phyloP scores from a whole-genome alignment of 2,797 vertebrate genomes.

The Acrossocheilus fasciatus region DNA sequence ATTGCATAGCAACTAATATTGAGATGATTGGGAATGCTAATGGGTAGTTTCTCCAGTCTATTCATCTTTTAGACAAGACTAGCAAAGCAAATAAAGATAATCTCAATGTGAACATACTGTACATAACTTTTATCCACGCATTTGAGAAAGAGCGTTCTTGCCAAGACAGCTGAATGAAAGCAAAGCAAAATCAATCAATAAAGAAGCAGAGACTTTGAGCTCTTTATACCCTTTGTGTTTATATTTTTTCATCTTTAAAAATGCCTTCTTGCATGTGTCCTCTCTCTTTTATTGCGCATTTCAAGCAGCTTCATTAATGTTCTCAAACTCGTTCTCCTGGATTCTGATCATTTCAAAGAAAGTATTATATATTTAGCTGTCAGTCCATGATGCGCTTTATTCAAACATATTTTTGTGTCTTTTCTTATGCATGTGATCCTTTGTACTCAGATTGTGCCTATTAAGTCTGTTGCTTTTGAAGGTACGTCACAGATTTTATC shows the following conservation, averaged over 20 bases:
- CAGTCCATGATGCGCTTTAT: not conserved
- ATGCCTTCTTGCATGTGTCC: not conserved
- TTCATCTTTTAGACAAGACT: conserved; percentile 13
- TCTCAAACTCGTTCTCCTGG: not conserved
- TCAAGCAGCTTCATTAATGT: not conserved
- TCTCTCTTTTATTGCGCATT: conserved; percentile 17
- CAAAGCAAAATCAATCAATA: not conserved
- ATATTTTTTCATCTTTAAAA: conserved; percentile 1
- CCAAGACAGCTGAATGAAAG: not conserved
- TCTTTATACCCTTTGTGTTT: conserved; percentile 8
- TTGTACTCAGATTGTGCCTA: not conserved
- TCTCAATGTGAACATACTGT: not conserved
- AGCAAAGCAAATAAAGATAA: not conserved
- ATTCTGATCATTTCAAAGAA: conserved; percentile 30
- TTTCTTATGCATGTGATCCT: not conserved
- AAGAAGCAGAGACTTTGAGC: not conserved
- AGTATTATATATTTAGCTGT: not conserved
- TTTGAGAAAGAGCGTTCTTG: not conserved
- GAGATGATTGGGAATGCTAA: not conserved
- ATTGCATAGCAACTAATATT: not conserved
- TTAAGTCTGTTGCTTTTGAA: conserved; percentile 14
- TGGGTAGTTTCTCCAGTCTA: not conserved
- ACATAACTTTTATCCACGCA: not conserved
- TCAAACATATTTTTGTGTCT: not conserved
- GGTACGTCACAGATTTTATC: conserved; percentile 21